Evolutionary conservation across 1,140 invertebrate species (phyloP), one percentile per base, ranked within the genome.

Genomic region (Psix sp.): DNA sequence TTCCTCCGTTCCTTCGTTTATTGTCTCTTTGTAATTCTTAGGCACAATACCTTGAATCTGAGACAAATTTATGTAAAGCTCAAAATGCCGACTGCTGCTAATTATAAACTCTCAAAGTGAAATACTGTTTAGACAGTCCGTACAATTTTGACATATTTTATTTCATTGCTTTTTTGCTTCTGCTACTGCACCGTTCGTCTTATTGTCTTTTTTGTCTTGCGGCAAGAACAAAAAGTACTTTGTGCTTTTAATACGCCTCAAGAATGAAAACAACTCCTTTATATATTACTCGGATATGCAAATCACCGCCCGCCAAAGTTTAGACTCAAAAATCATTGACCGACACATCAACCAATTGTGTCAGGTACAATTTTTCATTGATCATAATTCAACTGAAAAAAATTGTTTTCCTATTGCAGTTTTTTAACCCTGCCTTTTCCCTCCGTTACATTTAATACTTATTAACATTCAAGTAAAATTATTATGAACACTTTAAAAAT

Each of bases 91-190:
- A 63, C 46, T 51, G 17, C 20, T 43, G 17, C 46, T 63, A 63
- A 63, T 52, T 62, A 51, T 51, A 62, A 51, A 51, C 59, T 33
- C 46, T 62, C 39, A 43, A 51, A 51, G 26, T 42, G 13, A 62
- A 62, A 51, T 51, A 51, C 16, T 51, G 59, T 62, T 62, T 62
- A 15, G 46, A 51, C 59, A 62, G 45, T 62, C 18, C 7, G 33
- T 24, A 43, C 46, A 43, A 62, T 51, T 62, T 62, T 51, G 29
- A 51, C 46, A 35, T 51, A 33, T 43, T 62, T 62, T 35, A 43
- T 38, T 62, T 51, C 46, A 15, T 21, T 17, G 9, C 6, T 20
- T 39, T 39, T 48, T 48, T 48, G 9, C 6, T 20, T 39, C 29
- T 48, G 39, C 39, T 38, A 36, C 26, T 6, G 5, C 3, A 16